Percentiles rank a stretch among this genome's conserved stretches.
Evolutionary conservation across 2,888 invertebrate genomes (phyloP).

Genomic region (Ryuthela nishihirai): DNA sequence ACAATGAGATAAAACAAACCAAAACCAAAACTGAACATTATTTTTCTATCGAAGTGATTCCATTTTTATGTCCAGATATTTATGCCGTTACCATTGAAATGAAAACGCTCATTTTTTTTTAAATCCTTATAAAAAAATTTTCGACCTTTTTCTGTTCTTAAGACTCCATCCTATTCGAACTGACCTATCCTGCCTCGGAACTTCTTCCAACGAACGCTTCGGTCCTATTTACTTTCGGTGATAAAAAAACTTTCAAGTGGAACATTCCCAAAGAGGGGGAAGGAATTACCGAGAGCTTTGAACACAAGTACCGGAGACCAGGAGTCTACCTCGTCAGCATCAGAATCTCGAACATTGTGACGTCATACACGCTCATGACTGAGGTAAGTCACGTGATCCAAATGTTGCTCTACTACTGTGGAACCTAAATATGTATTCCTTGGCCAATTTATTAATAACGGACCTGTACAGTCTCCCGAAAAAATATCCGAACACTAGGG

Average conservation of each 20-base stretch:
- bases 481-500: too few species aligned
- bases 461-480: too few species aligned
- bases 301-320: slow-evolving; percentile 41
- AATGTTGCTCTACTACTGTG: too few species aligned
- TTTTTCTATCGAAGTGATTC: too few species aligned
- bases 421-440: too few species aligned
- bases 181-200: slow-evolving; percentile 41
- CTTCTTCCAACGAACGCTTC: slow-evolving; percentile 42
- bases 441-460: too few species aligned
- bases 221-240: slow-evolving; percentile 41
- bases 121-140: neutral
- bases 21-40: too few species aligned
- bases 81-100: too few species aligned
- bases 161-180: slow-evolving; percentile 35
- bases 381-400: slow-evolving; percentile 37
- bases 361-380: slow-evolving; percentile 36
- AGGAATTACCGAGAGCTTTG: slow-evolving; percentile 35
- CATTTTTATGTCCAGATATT: too few species aligned
- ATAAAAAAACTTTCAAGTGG: slow-evolving; percentile 40
- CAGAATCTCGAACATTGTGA: slow-evolving; percentile 41
- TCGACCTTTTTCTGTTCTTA: neutral
- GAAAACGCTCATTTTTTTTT: too few species aligned
- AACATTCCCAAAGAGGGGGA: slow-evolving; percentile 40
- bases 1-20: too few species aligned
- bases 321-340: slow-evolving; percentile 41